Conservation (phyloP, 2,113 vertebrate genomes). For the Sakesphorus luctuosus region DNA sequence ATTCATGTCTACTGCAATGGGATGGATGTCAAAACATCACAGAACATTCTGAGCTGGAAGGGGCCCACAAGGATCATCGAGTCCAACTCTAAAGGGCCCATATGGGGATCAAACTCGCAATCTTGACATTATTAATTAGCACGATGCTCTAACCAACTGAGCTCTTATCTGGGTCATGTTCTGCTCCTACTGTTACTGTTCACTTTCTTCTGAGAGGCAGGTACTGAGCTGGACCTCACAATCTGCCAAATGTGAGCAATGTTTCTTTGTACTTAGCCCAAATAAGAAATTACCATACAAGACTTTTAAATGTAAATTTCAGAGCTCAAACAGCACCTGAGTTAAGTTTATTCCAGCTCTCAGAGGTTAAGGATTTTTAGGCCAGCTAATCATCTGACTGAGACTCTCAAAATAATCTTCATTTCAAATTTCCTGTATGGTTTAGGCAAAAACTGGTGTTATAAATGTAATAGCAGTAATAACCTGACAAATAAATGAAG, state of each 20-base stretch:
- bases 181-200: neutral
- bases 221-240: neutral
- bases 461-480: neutral
- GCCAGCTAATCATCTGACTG: neutral
- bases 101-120: neutral
- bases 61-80: neutral
- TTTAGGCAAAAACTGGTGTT: neutral
- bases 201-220: neutral
- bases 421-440: neutral
- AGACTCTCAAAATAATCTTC: neutral
- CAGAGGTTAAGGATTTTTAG: neutral
- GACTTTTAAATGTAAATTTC: neutral
- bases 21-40: rapidly evolving
- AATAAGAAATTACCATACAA: neutral
- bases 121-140: neutral
- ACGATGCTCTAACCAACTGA: neutral
- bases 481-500: neutral
- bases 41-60: neutral
- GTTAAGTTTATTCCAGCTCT: neutral
- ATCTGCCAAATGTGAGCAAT: neutral
- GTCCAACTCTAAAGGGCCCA: neutral
- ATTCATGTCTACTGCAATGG: neutral
- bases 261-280: neutral
- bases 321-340: neutral
- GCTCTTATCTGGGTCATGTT: neutral